Conservation (phyloP, 2,113 vertebrate genomes). For the Nesoenas mayeri region DNA sequence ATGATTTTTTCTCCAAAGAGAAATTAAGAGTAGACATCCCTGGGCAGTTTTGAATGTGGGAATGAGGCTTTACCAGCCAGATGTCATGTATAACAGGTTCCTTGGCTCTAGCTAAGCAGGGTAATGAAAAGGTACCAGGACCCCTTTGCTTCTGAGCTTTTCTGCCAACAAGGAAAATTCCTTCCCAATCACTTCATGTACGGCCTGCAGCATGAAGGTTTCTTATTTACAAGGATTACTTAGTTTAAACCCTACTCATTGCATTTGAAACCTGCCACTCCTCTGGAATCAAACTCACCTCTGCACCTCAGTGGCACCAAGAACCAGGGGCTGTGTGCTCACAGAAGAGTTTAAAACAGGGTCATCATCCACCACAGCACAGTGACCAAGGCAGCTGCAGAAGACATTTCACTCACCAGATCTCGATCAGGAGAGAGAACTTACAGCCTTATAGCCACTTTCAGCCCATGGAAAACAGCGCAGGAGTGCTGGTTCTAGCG, state of each 20-base stretch:
- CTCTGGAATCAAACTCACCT: background rate
- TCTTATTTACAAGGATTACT: background rate
- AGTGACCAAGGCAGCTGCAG: background rate
- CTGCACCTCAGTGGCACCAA: background rate
- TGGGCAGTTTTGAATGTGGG: background rate
- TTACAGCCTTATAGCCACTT: background rate
- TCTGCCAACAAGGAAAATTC: background rate
- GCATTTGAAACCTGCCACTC: background rate
- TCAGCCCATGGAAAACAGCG: background rate
- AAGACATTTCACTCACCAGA: background rate
- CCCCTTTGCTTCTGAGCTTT: background rate
- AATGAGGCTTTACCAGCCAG: background rate
- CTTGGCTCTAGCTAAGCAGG: background rate
- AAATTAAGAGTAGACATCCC: background rate
- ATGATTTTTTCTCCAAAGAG: background rate
- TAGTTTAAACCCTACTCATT: background rate
- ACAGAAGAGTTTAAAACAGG: background rate
- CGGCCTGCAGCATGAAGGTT: background rate
- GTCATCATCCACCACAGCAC: background rate
- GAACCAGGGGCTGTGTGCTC: background rate
- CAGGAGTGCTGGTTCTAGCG: background rate
- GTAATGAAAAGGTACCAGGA: background rate
- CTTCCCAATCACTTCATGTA: background rate
- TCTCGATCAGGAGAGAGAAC: background rate
- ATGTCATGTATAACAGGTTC: background rate